These are phyloP conservation scores for Erethizon dorsatum DNA, from an alignment of 2,797 vertebrate species.

Conservation along the genomic window DNA sequence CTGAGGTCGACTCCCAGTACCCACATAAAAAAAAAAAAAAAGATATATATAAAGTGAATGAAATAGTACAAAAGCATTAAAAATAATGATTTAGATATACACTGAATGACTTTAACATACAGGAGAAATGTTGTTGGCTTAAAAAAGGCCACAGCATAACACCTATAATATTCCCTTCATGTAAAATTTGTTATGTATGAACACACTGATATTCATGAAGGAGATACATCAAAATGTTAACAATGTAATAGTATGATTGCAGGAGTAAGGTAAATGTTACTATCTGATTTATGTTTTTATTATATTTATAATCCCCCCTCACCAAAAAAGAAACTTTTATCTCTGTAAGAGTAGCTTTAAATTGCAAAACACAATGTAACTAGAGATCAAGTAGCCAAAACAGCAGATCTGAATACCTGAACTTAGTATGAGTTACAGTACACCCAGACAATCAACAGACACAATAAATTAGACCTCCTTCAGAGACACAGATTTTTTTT, in stretches of 20 bases:
- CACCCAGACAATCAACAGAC: not conserved
- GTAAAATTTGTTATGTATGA: not conserved
- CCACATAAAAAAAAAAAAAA: too few species aligned
- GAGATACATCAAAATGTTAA: conserved; percentile 39
- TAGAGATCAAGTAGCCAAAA: not conserved
- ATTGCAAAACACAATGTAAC: conserved; percentile 1
- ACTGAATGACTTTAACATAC: not conserved
- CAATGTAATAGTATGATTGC: not conserved
- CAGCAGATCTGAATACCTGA: not conserved
- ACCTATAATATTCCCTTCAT: not conserved
- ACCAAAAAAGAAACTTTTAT: not conserved
- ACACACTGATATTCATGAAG: not conserved
- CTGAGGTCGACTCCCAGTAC: too few species aligned
- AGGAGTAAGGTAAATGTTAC: not conserved
- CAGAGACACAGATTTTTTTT: not conserved
- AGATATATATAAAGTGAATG: not conserved
- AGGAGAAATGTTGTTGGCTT: not conserved
- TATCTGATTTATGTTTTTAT: not conserved
- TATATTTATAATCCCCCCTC: not conserved
- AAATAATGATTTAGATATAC: conserved; percentile 30
- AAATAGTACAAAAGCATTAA: not conserved
- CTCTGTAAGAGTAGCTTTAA: not conserved
- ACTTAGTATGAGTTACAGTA: not conserved
- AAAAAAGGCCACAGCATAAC: not conserved
- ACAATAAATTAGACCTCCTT: conserved; percentile 31